A percentile compares a stretch with the other conserved stretches of the same genome.
Evolutionary conservation across 1,140 invertebrate species (phyloP).

Genomic region (Wasmannia auropunctata): DNA sequence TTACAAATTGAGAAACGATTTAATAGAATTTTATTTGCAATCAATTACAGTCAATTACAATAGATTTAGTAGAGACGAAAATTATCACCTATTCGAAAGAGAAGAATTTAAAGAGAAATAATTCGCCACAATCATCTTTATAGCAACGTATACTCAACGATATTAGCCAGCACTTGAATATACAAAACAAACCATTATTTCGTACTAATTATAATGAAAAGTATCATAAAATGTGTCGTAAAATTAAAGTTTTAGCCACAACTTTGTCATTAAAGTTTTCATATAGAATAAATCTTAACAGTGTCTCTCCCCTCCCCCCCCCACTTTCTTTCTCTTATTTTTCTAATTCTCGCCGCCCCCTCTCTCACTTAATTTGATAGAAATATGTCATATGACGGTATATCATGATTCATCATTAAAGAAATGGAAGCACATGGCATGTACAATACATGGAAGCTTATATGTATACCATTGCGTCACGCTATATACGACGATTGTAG

Average conservation of each 20-base stretch:
- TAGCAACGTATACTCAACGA: not conserved
- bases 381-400: not conserved
- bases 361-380: not conserved
- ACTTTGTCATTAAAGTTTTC: not conserved
- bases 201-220: not conserved
- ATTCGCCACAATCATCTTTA: conserved; percentile 18
- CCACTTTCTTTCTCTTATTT: not conserved
- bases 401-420: conserved; percentile 2
- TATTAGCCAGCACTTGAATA: not conserved
- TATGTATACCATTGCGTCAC: not conserved
- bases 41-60: not conserved
- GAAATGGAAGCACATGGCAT: conserved; percentile 55
- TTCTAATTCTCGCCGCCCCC: not conserved
- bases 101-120: conserved; percentile 1
- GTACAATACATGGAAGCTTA: conserved; percentile 33
- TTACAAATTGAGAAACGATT: conserved; percentile 1
- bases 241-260: not conserved
- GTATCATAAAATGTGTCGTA: conserved; percentile 6
- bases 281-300: not conserved
- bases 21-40: conserved; percentile 5
- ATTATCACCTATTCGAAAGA: not conserved
- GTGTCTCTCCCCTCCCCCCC: not conserved
- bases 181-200: not conserved
- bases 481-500: not conserved
- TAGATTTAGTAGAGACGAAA: not conserved